phyloP scores from a whole-genome alignment of 2,797 vertebrate genomes.

The Myotis findleyi region DNA sequence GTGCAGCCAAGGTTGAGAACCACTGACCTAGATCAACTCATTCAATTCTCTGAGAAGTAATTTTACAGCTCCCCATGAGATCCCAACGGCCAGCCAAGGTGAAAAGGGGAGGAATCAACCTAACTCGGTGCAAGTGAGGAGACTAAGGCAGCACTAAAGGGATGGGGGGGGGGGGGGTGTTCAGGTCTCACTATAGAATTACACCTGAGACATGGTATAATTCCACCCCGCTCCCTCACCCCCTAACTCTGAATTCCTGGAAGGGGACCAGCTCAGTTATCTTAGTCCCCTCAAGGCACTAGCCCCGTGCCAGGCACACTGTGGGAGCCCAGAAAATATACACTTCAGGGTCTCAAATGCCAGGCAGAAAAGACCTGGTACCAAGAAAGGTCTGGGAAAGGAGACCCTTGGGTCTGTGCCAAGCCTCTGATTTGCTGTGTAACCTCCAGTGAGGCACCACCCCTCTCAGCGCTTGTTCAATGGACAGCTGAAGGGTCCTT shows the following conservation, averaged over 20 bases:
- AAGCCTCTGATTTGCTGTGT: neutral
- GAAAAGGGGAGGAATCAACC: neutral
- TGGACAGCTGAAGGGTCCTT: neutral
- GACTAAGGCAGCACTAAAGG: neutral
- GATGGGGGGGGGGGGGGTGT: too few relatives aligned
- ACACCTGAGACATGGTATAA: neutral
- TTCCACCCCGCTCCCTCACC: neutral
- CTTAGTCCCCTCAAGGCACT: neutral
- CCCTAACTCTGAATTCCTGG: neutral
- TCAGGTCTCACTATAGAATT: neutral
- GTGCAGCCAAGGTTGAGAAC: too few relatives aligned
- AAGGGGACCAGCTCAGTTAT: neutral
- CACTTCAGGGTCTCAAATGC: neutral
- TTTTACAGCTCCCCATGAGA: neutral
- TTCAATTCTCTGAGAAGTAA: neutral
- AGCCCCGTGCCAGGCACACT: neutral
- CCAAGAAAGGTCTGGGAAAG: neutral
- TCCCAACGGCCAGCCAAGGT: neutral
- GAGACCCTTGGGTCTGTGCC: neutral
- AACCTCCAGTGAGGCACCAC: neutral
- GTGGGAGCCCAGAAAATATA: neutral
- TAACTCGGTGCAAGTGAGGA: neutral
- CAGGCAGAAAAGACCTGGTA: neutral
- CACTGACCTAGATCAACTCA: neutral
- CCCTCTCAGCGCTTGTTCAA: neutral